A percentile compares a stretch with the other conserved stretches of the same genome.
phyloP scores from a whole-genome alignment of 2,113 vertebrate genomes.

The Hydrochoerus hydrochaeris region DNA sequence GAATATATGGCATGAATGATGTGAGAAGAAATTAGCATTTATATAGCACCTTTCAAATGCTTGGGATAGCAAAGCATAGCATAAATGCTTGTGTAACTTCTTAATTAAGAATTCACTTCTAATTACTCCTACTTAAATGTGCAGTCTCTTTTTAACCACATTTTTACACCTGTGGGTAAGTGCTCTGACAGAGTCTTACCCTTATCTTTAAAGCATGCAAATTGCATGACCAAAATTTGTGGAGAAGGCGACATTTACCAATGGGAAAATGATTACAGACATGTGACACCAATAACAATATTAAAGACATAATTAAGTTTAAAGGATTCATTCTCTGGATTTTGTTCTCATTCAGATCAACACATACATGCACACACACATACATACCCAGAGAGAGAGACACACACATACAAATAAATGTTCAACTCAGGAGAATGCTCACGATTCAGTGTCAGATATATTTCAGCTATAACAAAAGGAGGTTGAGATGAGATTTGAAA shows the following conservation, averaged over 20 bases:
- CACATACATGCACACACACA: too few species aligned
- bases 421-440: background rate
- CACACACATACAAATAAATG: background rate
- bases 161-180: conserved; percentile 79
- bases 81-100: conserved; percentile 80
- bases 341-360: background rate
- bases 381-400: background rate
- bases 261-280: conserved; percentile 50
- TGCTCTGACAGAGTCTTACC: conserved; percentile 76
- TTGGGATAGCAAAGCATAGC: conserved; percentile 78
- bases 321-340: conserved; percentile 44
- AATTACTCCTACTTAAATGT: conserved; percentile 84
- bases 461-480: background rate
- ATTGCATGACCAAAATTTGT: conserved; percentile 69
- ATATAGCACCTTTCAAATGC: conserved; percentile 74
- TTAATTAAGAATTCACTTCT: conserved; percentile 84
- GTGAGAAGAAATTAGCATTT: conserved; percentile 83
- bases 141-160: conserved; percentile 82
- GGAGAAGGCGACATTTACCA: conserved; percentile 37
- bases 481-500: conserved; percentile 57
- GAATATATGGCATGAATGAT: conserved; percentile 72
- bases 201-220: conserved; percentile 74
- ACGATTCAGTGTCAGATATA: background rate
- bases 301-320: conserved; percentile 46
- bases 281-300: conserved; percentile 37